Percentiles rank a stretch among this genome's conserved stretches.
phyloP scores from a whole-genome alignment of 92 coral and sea anemone genomes.

The Paragorgia papillata region DNA sequence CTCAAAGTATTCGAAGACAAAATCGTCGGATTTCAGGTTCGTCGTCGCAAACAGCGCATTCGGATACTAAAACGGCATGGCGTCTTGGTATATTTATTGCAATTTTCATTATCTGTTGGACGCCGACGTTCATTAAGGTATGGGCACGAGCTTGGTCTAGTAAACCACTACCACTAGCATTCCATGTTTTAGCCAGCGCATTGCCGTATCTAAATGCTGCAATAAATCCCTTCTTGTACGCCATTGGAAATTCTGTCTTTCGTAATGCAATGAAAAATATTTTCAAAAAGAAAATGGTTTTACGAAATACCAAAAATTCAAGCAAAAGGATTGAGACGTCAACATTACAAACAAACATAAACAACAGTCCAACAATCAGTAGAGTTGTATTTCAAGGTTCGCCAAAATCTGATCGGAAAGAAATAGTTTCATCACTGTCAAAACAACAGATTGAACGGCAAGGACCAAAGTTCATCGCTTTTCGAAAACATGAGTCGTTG shows the following conservation, averaged over 20 bases:
- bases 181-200: conserved; percentile 3
- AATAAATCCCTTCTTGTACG: conserved; percentile 38
- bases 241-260: conserved; percentile 9
- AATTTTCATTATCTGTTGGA: conserved; percentile 32
- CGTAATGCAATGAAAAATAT: conserved; percentile 17
- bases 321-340: conserved; percentile 16
- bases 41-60: neutral
- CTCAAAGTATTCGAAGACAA: conserved; percentile 12
- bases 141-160: neutral
- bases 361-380: conserved; percentile 24
- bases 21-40: neutral
- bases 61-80: conserved; percentile 32
- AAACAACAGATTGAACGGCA: too few relatives aligned
- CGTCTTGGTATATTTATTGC: conserved; percentile 34
- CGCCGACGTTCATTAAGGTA: conserved; percentile 23
- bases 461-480: too few relatives aligned
- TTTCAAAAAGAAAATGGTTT: neutral
- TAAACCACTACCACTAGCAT: neutral
- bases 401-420: neutral
- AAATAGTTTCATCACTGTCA: neutral
- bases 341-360: conserved; percentile 18
- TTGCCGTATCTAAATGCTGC: conserved; percentile 18
- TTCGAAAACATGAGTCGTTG: too few relatives aligned
- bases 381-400: neutral
- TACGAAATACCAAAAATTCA: neutral